Evolutionary conservation across 2,113 vertebrate genomes (phyloP).

Genomic region (Brienomyrus longianalis): DNA sequence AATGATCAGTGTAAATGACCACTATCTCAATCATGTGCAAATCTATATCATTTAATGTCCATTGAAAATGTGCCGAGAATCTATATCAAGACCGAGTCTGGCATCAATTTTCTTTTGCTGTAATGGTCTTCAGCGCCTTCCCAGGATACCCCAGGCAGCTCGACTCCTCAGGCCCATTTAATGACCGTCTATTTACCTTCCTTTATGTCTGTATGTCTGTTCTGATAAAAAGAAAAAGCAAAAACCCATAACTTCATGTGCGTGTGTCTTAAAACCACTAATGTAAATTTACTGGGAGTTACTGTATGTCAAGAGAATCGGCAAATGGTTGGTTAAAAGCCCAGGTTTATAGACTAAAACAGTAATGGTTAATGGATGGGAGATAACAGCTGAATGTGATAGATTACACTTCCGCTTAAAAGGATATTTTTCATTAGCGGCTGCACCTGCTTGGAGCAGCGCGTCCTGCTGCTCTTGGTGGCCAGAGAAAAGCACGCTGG

Average conservation of each 20-base stretch:
- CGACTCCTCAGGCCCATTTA: neutral
- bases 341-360: neutral
- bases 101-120: neutral
- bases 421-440: neutral
- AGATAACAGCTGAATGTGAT: neutral
- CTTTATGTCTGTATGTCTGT: neutral
- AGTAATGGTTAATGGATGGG: neutral
- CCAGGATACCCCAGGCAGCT: neutral
- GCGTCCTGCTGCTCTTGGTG: constrained; percentile 92
- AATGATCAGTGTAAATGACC: neutral
- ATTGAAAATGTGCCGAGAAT: neutral
- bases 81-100: neutral
- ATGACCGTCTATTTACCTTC: neutral
- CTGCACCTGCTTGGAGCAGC: constrained; percentile 74
- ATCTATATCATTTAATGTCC: neutral
- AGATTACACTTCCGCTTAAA: neutral
- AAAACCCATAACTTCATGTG: neutral
- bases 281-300: neutral
- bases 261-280: neutral
- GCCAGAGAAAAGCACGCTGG: constrained; percentile 86
- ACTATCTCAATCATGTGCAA: neutral
- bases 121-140: neutral
- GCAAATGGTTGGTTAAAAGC: neutral
- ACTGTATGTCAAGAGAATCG: neutral
- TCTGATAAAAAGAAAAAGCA: neutral